Evolutionary conservation across 2,113 vertebrate species (phyloP), one percentile per base, ranked within the genome.

Genomic region (Podiceps cristatus): DNA sequence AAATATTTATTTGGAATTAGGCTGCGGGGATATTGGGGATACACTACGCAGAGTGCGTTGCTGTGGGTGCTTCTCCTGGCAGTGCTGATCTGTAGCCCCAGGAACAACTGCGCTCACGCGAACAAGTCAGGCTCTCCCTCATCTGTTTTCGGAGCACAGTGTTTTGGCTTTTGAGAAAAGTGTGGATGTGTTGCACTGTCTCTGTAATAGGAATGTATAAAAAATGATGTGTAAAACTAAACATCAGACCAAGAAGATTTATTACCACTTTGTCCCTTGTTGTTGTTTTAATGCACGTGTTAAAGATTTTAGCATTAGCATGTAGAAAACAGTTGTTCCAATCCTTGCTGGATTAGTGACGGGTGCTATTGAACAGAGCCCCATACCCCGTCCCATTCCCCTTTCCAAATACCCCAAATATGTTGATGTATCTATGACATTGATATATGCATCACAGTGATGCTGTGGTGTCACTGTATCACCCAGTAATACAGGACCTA

Each of bases 381-480:
- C 9, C 1, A 0, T 58, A 35, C 3, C 18, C 28, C 28, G 27
- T 45, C 11, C 16, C 31, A 9, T 53, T 88, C 33, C 1, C 1
- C 19, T 60, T 62, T 72, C 66, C 28, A 52, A 67, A 45, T 18
- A 31, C 24, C 35, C 11, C 37, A 37, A 2, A 42, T 33, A 8
- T 18, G 4, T 1, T 4, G 13, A 16, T 27, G 10, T 11, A 1
- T 35, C 18, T 45, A 1, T 45, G 27, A 8, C 1, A 0, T 2
- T 15, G 50, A 9, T 4, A 8, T 83, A 16, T 33, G 22, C 7
- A 4, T 42, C 22, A 3, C 52, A 33, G 52, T 20, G 42, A 7
- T 37, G 33, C 27, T 52, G 35, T 64, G 29, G 16, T 58, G 53
- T 47, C 29, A 7, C 1, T 47, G 1, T 12, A 4, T 44, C 33